Base-by-base conservation (phyloP, 2,797 vertebrate species). In the Micrastur ruficollis region DNA sequence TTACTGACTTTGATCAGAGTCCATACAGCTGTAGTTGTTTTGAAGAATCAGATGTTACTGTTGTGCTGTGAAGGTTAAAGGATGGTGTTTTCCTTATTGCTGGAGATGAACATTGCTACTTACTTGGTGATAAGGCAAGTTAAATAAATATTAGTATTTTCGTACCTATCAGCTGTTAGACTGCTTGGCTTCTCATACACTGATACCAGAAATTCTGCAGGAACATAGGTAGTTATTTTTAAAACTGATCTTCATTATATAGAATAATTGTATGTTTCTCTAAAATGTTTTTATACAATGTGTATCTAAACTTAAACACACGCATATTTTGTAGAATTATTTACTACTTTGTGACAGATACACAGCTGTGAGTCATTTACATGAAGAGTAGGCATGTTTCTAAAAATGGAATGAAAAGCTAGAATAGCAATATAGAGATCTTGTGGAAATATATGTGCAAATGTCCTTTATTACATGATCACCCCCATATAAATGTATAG, bases 351-450 rank as follows among this genome's bases (percentile, higher is more conserved):
- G 38, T 90, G 74, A 53, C 71, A 92, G 83, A 92, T 81, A 71
- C 61, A 76, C 94, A 95, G 86, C 90, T 96, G 86, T 83, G 88
- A 93, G 58, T 93, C 38, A 86, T 96, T 96, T 92, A 79, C 63
- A 85, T 88, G 68, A 95, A 86, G 73, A 91, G 79, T 26, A 68
- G 74, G 42, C 83, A 85, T 63, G 93, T 92, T 92, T 85, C 42
- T 81, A 82, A 81, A 90, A 89, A 27, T 5, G 2, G 19, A 89
- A 50, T 86, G 56, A 94, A 85, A 85, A 87, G 72, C 78, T 95
- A 81, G 85, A 87, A 91, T 71, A 87, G 63, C 34, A 58, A 25
- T 93, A 58, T 47, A 86, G 79, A 78, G 61, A 58, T 82, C 49
- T 86, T 65, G n/a, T 85, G 42, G 65, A 74, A 93, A 94, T 67